These are phyloP conservation scores for Monochamus saltuarius DNA, from an alignment of 1,140 invertebrate genomes.

Conservation along the genomic window DNA sequence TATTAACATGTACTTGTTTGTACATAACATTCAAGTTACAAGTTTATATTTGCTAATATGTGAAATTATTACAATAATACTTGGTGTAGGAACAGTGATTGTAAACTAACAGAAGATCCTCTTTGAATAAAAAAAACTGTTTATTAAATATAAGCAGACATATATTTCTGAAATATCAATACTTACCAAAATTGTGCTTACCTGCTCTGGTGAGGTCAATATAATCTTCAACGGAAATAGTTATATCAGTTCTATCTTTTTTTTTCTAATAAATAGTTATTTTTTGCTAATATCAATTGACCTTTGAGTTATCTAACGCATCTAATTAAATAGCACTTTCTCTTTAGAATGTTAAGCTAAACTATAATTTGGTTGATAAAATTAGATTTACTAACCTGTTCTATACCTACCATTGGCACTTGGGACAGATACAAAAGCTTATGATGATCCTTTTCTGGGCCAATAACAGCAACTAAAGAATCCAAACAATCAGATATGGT, in stretches of 20 bases:
- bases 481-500: slow-evolving; percentile 24
- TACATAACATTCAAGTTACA: too few species aligned
- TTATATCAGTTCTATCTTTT: background rate
- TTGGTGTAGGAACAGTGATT: too few species aligned
- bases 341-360: too few species aligned
- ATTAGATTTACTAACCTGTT: slow-evolving; percentile 39
- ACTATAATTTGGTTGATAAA: too few species aligned
- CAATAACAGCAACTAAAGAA: slow-evolving; percentile 51
- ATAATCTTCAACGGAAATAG: slow-evolving; percentile 33
- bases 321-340: background rate
- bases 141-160: background rate
- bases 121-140: background rate
- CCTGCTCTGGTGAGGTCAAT: slow-evolving; percentile 35
- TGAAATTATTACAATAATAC: too few species aligned
- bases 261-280: background rate
- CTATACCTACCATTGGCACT: slow-evolving; percentile 58
- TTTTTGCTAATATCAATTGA: background rate
- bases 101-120: background rate
- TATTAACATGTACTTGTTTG: too few species aligned
- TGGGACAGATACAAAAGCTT: slow-evolving; percentile 61
- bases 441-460: slow-evolving; percentile 56
- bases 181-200: slow-evolving; percentile 38
- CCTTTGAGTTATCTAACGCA: background rate
- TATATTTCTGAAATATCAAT: slow-evolving; percentile 5
- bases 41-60: too few species aligned